Base-by-base conservation (phyloP, 1,140 invertebrate genomes). In the Thaumetopoea pityocampa region DNA sequence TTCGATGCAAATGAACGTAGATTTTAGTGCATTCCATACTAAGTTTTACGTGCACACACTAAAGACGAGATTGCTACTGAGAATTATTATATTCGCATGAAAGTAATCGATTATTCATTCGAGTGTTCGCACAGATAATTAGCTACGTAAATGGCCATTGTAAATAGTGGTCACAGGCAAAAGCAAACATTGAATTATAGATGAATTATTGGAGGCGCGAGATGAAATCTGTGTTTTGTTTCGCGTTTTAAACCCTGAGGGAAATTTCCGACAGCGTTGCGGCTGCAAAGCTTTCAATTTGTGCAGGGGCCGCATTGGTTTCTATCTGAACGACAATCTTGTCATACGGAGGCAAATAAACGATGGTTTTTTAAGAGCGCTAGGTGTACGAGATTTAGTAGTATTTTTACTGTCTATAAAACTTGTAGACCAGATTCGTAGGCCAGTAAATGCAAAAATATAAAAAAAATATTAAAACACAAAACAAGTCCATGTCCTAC, bases 241-340 rank as follows among this genome's bases (percentile, higher is more conserved):
- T 61, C 51, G 35, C 56, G 53, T 57, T 64, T 55, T 72, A 72
- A 70, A 55, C 58, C 72, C 76, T 67, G 48, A 65, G 72, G 68
- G 67, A 77, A 77, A 77, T 74, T 65, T 53, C 64, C 48, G 52
- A 45, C 65, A 59, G 49, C 60, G 54, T 65, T 67, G 64, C 56
- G 58, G 61, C 43, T 62, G 58, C 52, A 67, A 72, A 71, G 62
- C 59, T 66, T 68, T 71, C 67, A 76, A 78, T 78, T 80, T 80
- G 76, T 80, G 72, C 70, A 69, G 37, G 42, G 45, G 55, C 60
- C 55, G 67, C 52, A 70, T 66, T 69, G 62, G 44, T 61, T 62
- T 65, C 67, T 67, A 58, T 63, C 55, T 56, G 61, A 45, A 54
- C 73, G 70, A 70, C 68, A 74, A 64, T 57, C 67, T 65, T 67